phyloP scores from a whole-genome alignment of 2,888 invertebrate species.

The Glomeris marginata region DNA sequence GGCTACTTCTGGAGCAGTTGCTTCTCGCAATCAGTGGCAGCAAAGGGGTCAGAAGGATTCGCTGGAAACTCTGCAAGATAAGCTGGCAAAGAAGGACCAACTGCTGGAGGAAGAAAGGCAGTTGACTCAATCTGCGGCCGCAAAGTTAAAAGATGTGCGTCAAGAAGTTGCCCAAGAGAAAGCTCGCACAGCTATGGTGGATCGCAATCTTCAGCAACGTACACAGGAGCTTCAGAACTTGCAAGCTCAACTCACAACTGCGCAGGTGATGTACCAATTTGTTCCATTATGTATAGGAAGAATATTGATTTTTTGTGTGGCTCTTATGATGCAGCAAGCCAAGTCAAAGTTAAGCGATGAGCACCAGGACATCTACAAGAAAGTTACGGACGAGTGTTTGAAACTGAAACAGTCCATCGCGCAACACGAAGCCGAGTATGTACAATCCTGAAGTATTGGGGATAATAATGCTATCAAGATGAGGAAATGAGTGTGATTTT shows the following conservation, averaged over 20 bases:
- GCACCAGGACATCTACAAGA: slow-evolving; percentile 9
- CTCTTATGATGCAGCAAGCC: slow-evolving; percentile 5
- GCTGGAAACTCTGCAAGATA: slow-evolving; percentile 68
- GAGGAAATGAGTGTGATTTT: no score
- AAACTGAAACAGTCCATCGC: slow-evolving; percentile 14
- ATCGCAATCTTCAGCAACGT: slow-evolving; percentile 43
- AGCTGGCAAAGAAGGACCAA: slow-evolving; percentile 62
- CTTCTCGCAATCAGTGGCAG: slow-evolving; percentile 52
- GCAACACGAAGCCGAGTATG: slow-evolving; percentile 17
- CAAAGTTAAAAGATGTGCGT: slow-evolving; percentile 62
- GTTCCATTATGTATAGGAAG: background rate
- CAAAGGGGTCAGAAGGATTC: slow-evolving; percentile 63
- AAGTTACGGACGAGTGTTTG: slow-evolving; percentile 17
- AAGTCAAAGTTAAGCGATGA: slow-evolving; percentile 14
- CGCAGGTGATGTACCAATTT: no score
- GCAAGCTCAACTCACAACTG: slow-evolving; percentile 44
- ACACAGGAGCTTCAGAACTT: slow-evolving; percentile 46
- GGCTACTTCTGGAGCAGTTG: slow-evolving; percentile 50
- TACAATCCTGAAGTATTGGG: no score
- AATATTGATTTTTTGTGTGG: background rate
- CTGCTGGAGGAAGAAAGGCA: slow-evolving; percentile 28
- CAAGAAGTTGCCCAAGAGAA: slow-evolving; percentile 51
- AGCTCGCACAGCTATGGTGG: slow-evolving; percentile 38
- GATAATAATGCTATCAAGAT: no score
- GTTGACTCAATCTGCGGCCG: slow-evolving; percentile 50